Evolutionary conservation across 2,888 invertebrate species (phyloP).

Genomic region (Lobophora halterata): DNA sequence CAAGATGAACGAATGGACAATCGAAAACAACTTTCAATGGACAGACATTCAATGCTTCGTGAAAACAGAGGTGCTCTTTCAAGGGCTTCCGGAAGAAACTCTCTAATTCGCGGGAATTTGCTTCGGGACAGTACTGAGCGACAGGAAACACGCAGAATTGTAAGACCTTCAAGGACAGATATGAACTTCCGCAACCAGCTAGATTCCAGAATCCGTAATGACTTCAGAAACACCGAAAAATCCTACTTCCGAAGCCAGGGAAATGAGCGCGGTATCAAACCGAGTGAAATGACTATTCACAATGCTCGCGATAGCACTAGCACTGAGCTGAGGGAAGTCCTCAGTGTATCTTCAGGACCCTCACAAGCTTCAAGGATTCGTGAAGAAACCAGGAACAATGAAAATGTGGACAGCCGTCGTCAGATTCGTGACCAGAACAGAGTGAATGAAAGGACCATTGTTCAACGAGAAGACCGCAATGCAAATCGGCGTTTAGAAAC

Average conservation of each 20-base stretch:
- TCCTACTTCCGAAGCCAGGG: slow-evolving; percentile 7
- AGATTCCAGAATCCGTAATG: slow-evolving; percentile 6
- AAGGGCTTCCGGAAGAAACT: slow-evolving; percentile 10
- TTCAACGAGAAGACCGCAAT: not conserved
- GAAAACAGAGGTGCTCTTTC: slow-evolving; percentile 4
- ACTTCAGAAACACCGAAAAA: slow-evolving; percentile 5
- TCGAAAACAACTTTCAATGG: slow-evolving; percentile 5
- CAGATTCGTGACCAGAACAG: slow-evolving; percentile 1
- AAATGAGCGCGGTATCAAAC: slow-evolving; percentile 6
- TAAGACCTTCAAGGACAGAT: not conserved
- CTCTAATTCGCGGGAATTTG: slow-evolving; percentile 2
- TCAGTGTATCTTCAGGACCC: slow-evolving; percentile 4
- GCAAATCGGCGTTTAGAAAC: not conserved
- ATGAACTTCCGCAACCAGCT: not conserved
- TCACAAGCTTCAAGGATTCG: slow-evolving; percentile 9
- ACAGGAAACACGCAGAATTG: slow-evolving; percentile 10
- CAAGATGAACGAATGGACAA: slow-evolving; percentile 5
- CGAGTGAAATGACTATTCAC: slow-evolving; percentile 1
- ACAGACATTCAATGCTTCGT: slow-evolving; percentile 5
- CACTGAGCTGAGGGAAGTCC: slow-evolving; percentile 11
- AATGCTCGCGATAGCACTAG: slow-evolving; percentile 10
- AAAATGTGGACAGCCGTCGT: slow-evolving; percentile 7
- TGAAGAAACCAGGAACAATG: slow-evolving; percentile 8
- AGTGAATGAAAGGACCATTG: too few species aligned
- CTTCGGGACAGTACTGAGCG: slow-evolving; percentile 6